Evolutionary conservation across 2,797 vertebrate genomes (phyloP), one percentile per base, ranked within the genome.

Genomic region (Hemitrygon akajei): DNA sequence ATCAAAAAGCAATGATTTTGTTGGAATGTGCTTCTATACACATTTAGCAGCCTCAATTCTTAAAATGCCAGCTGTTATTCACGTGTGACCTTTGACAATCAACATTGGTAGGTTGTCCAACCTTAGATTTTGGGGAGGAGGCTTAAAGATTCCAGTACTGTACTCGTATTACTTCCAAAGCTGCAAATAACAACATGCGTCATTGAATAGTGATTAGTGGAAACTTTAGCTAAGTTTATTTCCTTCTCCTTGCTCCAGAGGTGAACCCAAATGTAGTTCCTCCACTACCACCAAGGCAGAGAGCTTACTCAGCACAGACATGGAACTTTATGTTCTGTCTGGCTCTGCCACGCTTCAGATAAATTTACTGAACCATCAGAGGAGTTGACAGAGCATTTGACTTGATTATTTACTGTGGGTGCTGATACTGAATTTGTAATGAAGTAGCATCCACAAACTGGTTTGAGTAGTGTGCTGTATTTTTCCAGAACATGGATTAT

Each of bases 311-410:
- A 66, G 84, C 58, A 87, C 60, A 20, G 58, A 87, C 14, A 34
- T 30, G 86, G 86, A 89, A 89, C 86, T 34, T 89, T 89, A 6
- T 66, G 86, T 89, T 66, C 60, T 89, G 86, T n/a, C 16, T 63
- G 60, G 60, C n/a, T 34, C 58, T 66, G 30, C 30, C 63, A 34
- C 14, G 9, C 60, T 63, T n/a, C 27, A 34, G 60, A 89, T 89
- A 34, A 66, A 34, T n/a, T 89, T 89, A 34, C 86, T 66, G 3
- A 66, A 34, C n/a, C 14, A 16, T 58, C 30, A 7, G 25, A 11
- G 6, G 7, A 16, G 60, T 5, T 87, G 14, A 22, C 30, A 14
- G 27, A 37, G 6, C 30, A 2, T 34, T 34, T 66, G 30, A 11
- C 30, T 22, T 69, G 7, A 18, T 40, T 4, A 80, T 18, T 80